Percentiles rank a stretch among this genome's conserved stretches.
These are phyloP conservation scores for Alligator mississippiensis DNA, from an alignment of 2,113 vertebrate genomes.

Conservation along the genomic window DNA sequence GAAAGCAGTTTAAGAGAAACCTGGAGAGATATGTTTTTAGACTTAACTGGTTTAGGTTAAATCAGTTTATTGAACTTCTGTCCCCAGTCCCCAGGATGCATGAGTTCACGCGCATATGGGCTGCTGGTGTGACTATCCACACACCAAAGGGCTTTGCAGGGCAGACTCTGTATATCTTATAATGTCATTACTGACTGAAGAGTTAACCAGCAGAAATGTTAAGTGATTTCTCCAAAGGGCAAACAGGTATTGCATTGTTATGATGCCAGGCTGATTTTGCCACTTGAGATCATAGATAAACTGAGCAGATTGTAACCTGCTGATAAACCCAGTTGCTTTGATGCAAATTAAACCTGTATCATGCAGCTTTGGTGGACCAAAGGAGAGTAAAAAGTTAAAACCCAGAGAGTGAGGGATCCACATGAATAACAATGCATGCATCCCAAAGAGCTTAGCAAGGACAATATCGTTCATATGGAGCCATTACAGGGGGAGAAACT, in stretches of 20 bases:
- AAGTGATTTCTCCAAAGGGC: not conserved
- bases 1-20: too few relatives aligned
- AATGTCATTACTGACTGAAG: not conserved
- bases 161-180: not conserved
- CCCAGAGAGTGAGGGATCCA: fast-evolving
- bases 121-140: not conserved
- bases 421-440: fast-evolving
- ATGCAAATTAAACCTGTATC: not conserved
- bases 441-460: not conserved
- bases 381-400: fast-evolving
- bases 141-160: not conserved
- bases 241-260: too few relatives aligned
- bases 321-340: not conserved
- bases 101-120: not conserved
- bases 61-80: too few relatives aligned
- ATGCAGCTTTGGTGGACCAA: not conserved
- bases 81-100: not conserved
- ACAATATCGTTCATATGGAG: not conserved
- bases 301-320: not conserved
- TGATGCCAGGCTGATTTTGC: not conserved
- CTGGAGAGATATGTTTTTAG: too few relatives aligned
- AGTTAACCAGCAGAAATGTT: not conserved
- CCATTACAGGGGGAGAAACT: not conserved
- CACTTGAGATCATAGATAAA: not conserved
- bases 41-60: too few relatives aligned